Base-by-base conservation (phyloP, 2,888 invertebrate species). In the Blastobasis lacticolella region DNA sequence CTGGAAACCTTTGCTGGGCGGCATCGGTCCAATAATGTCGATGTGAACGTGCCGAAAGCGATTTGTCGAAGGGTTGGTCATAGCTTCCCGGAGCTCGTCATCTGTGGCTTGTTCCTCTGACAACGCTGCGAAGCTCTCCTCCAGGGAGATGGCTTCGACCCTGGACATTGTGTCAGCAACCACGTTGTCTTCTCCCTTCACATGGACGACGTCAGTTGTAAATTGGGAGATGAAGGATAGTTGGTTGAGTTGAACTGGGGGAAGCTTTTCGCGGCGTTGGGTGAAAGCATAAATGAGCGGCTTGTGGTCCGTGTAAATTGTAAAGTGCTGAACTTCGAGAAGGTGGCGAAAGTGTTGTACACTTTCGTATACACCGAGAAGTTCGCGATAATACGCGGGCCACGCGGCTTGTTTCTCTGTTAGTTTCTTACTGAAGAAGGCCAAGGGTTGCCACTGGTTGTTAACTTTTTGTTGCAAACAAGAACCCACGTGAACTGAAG, bases 1-100 rank as follows among this genome's bases (percentile, higher is more conserved):
- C 8, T 55, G 56, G 50, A 51, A 56, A 2, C 53, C 55, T 38
- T 51, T 42, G 10, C 54, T 66, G 1, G 51, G 0, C 0, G 60
- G 59, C 49, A 68, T 48, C 0, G 67, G 66, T 0, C 63, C 64
- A 0, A 66, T 49, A 0, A 63, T 6, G 48, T 83, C 77, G 0
- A 61, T 37, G 49, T 78, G 71, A 0, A 76, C 49, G 50, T 73
- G 63, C 23, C 23, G 23, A n/a, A n/a, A n/a, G n/a, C n/a, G n/a
- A n/a, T n/a, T n/a, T n/a, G n/a, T n/a, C n/a, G n/a, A n/a, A n/a
- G n/a, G n/a, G n/a, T n/a, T n/a, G n/a, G n/a, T n/a, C n/a, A n/a
- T n/a, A n/a, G n/a, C n/a, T n/a, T n/a, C n/a, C n/a, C n/a, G n/a
- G n/a, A 55, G 46, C 40, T 55, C 50, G 1, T 37, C 46, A 10